Base-by-base conservation (phyloP, 2,797 vertebrate genomes). In the Catharus ustulatus region DNA sequence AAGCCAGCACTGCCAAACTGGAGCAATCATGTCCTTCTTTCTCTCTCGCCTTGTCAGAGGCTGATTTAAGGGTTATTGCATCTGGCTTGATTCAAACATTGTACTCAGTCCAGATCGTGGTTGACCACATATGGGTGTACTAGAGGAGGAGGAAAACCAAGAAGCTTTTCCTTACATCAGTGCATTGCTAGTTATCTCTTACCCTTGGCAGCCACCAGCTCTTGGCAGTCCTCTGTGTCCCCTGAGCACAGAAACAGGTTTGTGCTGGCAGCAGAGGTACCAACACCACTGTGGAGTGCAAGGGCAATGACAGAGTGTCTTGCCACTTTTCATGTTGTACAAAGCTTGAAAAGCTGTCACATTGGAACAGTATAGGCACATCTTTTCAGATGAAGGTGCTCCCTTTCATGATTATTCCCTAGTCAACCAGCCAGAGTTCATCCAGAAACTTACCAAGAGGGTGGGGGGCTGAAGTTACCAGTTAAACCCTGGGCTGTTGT, bases 121-220 rank as follows among this genome's bases (percentile, higher is more conserved):
- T 32, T 95, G 84, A 93, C 34, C 83, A 84, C 90, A 75, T 84
- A 75, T 58, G 83, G 42, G 32, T 84, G 66, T 77, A 62, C 30
- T 64, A 78, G 66, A 85, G 30, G 49, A 93, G 43, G 51, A 84
- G 51, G 43, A 78, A 94, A 94, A 95, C 66, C 83, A 88, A 91
- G 76, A 80, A 94, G 58, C 29, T 78, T 94, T 94, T 88, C 45
- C 73, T 94, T 94, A 86, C 85, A 73, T 91, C 90, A 91, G n/a
- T 88, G 36, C 22, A 20, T 81, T 84, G 69, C 84, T 76, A 48
- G 55, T 75, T 93, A 92, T 90, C 95, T 71, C 67, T 80, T 88
- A 67, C 16, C 46, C 79, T 85, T 89, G 87, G 87, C 89, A 96
- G 40, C 4, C 82, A 61, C 51, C 57, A 69, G 61, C 42, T 85